Conservation (phyloP, 2,888 invertebrate species). For the Latrodectus hesperus region DNA sequence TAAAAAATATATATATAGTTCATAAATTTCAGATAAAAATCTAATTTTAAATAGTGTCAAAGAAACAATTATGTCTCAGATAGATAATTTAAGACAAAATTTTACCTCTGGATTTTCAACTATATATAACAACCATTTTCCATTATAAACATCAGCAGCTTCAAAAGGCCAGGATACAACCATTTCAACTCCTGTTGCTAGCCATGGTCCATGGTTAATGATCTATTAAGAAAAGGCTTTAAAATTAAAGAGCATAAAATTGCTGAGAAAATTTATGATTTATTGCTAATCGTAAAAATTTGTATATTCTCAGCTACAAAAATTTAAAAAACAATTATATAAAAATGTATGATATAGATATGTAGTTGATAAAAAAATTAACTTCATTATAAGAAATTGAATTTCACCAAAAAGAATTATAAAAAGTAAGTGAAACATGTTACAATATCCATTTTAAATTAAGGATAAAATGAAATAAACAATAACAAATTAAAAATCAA, state of each 20-base stretch:
- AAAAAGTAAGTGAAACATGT: too few species aligned
- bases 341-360: too few species aligned
- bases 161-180: constrained; percentile 92
- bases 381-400: too few species aligned
- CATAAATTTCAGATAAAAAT: neutral
- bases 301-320: too few species aligned
- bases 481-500: too few species aligned
- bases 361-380: too few species aligned
- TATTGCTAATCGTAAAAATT: too few species aligned
- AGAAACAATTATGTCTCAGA: neutral
- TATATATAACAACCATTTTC: constrained; percentile 92
- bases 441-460: too few species aligned
- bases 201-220: constrained; percentile 89
- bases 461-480: too few species aligned
- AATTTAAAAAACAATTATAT: too few species aligned
- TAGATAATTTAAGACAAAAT: neutral
- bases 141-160: constrained; percentile 78
- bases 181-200: constrained; percentile 84
- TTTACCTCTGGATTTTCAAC: constrained; percentile 83
- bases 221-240: constrained; percentile 75
- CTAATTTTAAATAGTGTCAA: neutral
- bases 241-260: neutral
- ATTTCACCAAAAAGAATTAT: too few species aligned
- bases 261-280: too few species aligned
- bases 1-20: neutral